Evolutionary conservation across 2,888 invertebrate species (phyloP).

Genomic region (Drosophila meridionalis): DNA sequence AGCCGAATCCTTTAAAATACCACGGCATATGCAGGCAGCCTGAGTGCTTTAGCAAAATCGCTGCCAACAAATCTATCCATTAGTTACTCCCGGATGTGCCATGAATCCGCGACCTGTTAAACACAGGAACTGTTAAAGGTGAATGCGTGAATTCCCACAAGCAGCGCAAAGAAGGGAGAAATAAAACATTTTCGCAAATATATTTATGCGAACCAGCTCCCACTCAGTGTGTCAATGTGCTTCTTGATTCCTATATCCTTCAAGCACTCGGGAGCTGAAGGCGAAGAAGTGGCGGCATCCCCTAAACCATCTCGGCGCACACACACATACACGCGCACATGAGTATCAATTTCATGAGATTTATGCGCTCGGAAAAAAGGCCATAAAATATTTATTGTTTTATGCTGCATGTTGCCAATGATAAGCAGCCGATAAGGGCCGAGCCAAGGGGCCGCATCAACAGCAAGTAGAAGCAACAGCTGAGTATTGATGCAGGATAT

Average conservation of each 20-base stretch:
- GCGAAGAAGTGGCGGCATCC: not conserved
- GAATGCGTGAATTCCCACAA: slow-evolving; percentile 36
- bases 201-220: slow-evolving; percentile 16
- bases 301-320: not conserved
- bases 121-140: not conserved
- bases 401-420: slow-evolving; percentile 63
- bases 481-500: slow-evolving; percentile 24
- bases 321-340: slow-evolving; percentile 5
- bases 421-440: slow-evolving; percentile 60
- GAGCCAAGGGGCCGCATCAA: not conserved
- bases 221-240: slow-evolving; percentile 45
- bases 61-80: slow-evolving; percentile 11
- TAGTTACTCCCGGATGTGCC: slow-evolving; percentile 2
- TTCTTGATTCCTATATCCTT: slow-evolving; percentile 17
- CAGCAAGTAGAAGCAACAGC: slow-evolving; percentile 41
- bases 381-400: slow-evolving; percentile 79
- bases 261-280: not conserved
- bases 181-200: slow-evolving; percentile 30
- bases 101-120: slow-evolving; percentile 1
- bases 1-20: not conserved
- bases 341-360: slow-evolving; percentile 75
- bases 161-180: slow-evolving; percentile 6
- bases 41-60: slow-evolving; percentile 16
- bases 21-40: not conserved
- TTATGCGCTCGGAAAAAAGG: slow-evolving; percentile 68